phyloP scores from a whole-genome alignment of 1,140 invertebrate species.

The Pararge aegeria region DNA sequence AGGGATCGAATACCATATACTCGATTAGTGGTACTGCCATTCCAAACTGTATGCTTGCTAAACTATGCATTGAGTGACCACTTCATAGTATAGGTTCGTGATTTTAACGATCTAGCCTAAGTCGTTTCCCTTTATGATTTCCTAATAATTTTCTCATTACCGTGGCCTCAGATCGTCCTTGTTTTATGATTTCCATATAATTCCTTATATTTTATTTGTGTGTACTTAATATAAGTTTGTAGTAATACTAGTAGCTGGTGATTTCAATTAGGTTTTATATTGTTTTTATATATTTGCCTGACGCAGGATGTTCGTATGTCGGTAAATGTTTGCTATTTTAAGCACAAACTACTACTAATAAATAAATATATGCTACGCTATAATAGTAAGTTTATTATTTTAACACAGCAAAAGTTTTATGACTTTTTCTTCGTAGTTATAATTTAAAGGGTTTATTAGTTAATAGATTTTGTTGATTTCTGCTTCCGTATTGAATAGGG shows the following conservation, averaged over 20 bases:
- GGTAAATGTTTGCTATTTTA: neutral
- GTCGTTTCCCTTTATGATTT: slow-evolving; percentile 31
- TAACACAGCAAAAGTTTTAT: neutral
- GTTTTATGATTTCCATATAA: slow-evolving; percentile 25
- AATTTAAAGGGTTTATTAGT: neutral
- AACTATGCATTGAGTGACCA: neutral
- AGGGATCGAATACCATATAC: too few relatives aligned
- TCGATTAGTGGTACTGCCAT: too few relatives aligned
- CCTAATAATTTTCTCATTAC: slow-evolving; percentile 29
- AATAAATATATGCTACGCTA: neutral
- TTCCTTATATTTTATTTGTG: slow-evolving; percentile 23
- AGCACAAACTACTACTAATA: neutral
- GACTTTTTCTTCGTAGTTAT: neutral
- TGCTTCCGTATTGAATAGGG: too few relatives aligned
- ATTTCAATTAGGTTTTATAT: slow-evolving; percentile 23
- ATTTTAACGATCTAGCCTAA: slow-evolving; percentile 26
- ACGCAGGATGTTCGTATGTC: neutral
- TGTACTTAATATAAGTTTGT: slow-evolving; percentile 11
- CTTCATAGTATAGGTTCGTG: slow-evolving; percentile 29
- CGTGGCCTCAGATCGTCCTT: slow-evolving; percentile 18
- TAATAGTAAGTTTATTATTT: neutral
- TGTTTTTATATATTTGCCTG: slow-evolving; percentile 15
- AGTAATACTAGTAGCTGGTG: slow-evolving; percentile 22
- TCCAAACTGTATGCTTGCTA: neutral
- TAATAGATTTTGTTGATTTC: neutral